Percentiles rank a stretch among this genome's conserved stretches.
phyloP scores from a whole-genome alignment of 2,888 invertebrate species.

The Drosophila testacea region DNA sequence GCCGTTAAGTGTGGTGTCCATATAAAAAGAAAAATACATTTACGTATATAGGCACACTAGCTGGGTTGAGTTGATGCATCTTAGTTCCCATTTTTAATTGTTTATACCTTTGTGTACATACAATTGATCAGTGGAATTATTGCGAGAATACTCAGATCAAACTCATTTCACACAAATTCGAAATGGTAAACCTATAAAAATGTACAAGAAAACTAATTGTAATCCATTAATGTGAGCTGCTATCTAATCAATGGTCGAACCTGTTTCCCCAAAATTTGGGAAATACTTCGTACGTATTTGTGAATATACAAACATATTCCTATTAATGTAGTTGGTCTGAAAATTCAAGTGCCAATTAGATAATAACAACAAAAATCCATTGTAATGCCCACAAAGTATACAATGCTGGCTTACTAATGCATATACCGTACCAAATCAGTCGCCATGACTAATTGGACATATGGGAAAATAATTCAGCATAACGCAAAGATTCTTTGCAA shows the following conservation, averaged over 20 bases:
- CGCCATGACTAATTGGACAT: slow-evolving; percentile 52
- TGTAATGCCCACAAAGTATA: slow-evolving; percentile 15
- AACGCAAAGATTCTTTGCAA: slow-evolving; percentile 15
- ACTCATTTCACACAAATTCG: slow-evolving; percentile 18
- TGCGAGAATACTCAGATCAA: not conserved
- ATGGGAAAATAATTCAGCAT: slow-evolving; percentile 40
- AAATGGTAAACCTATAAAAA: slow-evolving; percentile 5
- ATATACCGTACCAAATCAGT: slow-evolving; percentile 15
- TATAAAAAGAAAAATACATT: too few relatives aligned
- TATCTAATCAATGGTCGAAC: slow-evolving; percentile 36
- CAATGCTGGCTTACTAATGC: slow-evolving; percentile 16
- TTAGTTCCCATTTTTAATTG: not conserved
- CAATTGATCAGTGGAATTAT: not conserved
- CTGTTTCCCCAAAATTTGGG: slow-evolving; percentile 27
- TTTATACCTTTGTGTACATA: not conserved
- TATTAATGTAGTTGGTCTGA: slow-evolving; percentile 12
- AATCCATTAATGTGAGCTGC: slow-evolving; percentile 45
- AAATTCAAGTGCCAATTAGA: slow-evolving; percentile 55
- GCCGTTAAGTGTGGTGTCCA: slow-evolving; percentile 9
- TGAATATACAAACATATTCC: not conserved
- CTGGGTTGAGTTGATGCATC: not conserved
- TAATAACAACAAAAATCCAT: slow-evolving; percentile 58
- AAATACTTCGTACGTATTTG: slow-evolving; percentile 20
- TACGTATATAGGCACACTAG: too few relatives aligned
- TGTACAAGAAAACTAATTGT: slow-evolving; percentile 7